These are phyloP conservation scores for Psettodes erumei DNA, from an alignment of 2,113 vertebrate genomes.

Conservation along the genomic window DNA sequence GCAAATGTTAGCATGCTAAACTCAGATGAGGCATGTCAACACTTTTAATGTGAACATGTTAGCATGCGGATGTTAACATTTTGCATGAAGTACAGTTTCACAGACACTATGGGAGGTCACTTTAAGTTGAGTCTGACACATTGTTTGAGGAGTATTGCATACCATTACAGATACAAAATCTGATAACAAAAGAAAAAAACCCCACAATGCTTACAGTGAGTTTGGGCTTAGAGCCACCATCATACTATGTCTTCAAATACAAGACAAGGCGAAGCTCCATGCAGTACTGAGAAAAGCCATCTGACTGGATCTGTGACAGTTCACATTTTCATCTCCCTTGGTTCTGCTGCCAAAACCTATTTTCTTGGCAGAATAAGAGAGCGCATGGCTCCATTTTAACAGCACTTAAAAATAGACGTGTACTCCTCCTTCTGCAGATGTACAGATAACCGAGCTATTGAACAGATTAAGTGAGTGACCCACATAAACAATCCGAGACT, in stretches of 20 bases:
- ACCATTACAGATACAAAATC: slow-evolving; percentile 24
- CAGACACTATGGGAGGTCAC: neutral
- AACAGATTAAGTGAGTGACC: slow-evolving; percentile 26
- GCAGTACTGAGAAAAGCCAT: slow-evolving; percentile 16
- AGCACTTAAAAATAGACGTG: slow-evolving; percentile 38
- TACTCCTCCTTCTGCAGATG: slow-evolving; percentile 9
- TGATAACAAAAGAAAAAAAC: slow-evolving; percentile 31
- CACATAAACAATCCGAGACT: slow-evolving; percentile 32
- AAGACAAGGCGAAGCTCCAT: slow-evolving; percentile 15
- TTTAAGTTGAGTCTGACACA: slow-evolving; percentile 30
- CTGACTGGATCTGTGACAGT: neutral
- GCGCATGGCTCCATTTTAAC: neutral
- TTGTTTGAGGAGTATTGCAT: slow-evolving; percentile 26
- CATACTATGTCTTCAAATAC: neutral
- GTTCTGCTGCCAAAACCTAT: slow-evolving; percentile 40
- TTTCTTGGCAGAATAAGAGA: slow-evolving; percentile 18
- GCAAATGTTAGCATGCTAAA: neutral
- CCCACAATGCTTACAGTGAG: slow-evolving; percentile 32
- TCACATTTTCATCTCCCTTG: neutral
- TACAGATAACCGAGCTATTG: slow-evolving; percentile 25
- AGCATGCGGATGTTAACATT: neutral
- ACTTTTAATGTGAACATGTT: neutral
- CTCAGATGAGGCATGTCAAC: neutral
- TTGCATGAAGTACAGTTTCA: neutral
- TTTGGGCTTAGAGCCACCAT: slow-evolving; percentile 21